These are phyloP conservation scores for Discoglossus pictus DNA, from an alignment of 2,797 vertebrate species.

Conservation along the genomic window DNA sequence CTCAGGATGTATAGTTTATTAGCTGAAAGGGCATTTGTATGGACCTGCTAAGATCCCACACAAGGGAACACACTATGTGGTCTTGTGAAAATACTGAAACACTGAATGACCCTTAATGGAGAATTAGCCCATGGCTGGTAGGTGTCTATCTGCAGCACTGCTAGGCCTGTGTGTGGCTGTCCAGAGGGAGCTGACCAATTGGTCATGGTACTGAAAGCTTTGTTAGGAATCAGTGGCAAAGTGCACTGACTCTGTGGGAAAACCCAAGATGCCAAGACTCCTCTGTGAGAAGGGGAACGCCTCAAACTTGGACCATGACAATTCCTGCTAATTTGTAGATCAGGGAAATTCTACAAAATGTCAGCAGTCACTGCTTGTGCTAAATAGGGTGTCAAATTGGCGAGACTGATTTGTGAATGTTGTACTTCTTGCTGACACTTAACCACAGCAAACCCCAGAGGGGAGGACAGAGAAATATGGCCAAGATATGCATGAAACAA, in stretches of 20 bases:
- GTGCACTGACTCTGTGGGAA: slow-evolving; percentile 84
- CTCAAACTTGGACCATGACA: slow-evolving; percentile 86
- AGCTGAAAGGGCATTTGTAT: neutral
- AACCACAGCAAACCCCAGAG: slow-evolving; percentile 66
- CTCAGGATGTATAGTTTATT: neutral
- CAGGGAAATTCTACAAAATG: slow-evolving; percentile 82
- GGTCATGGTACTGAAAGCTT: slow-evolving; percentile 85
- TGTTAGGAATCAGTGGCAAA: slow-evolving; percentile 75
- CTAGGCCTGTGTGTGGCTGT: slow-evolving; percentile 77
- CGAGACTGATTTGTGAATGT: slow-evolving; percentile 81
- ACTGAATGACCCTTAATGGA: slow-evolving; percentile 82
- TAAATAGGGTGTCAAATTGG: slow-evolving; percentile 90
- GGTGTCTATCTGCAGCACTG: slow-evolving; percentile 78
- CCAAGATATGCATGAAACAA: slow-evolving; percentile 37
- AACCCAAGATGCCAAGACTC: slow-evolving; percentile 73
- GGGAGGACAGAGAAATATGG: slow-evolving; percentile 50
- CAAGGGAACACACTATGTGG: slow-evolving; percentile 79
- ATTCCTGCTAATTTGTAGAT: slow-evolving; percentile 90
- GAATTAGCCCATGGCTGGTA: slow-evolving; percentile 90
- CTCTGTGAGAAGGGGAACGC: slow-evolving; percentile 77
- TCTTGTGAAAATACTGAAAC: slow-evolving; percentile 82
- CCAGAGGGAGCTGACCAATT: slow-evolving; percentile 82
- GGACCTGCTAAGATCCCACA: slow-evolving; percentile 46
- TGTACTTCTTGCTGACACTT: slow-evolving; percentile 76
- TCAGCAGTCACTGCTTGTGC: slow-evolving; percentile 82